Conservation (phyloP, 30 jellyfish, hydroid and myxozoan species). For the Aurelia aurita region DNA sequence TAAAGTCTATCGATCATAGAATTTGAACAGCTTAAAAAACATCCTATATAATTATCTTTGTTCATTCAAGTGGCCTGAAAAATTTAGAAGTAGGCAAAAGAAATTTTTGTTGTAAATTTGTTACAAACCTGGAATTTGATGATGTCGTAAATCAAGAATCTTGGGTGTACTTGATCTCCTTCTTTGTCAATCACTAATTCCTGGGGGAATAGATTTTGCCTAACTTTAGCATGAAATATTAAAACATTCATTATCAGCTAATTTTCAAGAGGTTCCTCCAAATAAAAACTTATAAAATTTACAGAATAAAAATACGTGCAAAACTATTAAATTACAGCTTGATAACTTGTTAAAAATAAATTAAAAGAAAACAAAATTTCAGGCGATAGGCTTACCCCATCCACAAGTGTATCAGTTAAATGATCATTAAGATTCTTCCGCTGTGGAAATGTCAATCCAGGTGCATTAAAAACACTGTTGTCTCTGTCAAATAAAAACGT, state of each 20-base stretch:
- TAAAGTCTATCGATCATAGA: too few species aligned
- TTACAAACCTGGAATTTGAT: constrained; percentile 79
- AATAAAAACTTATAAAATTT: too few species aligned
- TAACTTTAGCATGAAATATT: background rate
- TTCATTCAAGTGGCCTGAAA: too few species aligned
- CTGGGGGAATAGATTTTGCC: constrained; percentile 9
- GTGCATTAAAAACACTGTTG: constrained; percentile 80
- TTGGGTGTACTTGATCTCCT: constrained; percentile 77
- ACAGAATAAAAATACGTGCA: too few species aligned
- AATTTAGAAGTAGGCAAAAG: too few species aligned
- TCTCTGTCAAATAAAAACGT: constrained; percentile 85
- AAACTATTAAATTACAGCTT: too few species aligned
- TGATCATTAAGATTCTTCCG: constrained; percentile 85
- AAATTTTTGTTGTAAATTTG: background rate
- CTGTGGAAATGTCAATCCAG: constrained; percentile 79
- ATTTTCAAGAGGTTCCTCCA: too few species aligned
- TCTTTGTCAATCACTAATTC: constrained; percentile 95
- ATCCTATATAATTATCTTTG: too few species aligned
- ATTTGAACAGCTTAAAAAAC: too few species aligned
- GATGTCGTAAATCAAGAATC: constrained; percentile 88
- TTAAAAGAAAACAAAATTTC: background rate
- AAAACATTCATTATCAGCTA: background rate
- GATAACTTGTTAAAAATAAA: too few species aligned
- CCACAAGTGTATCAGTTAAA: constrained; percentile 80
- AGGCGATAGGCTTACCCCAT: constrained; percentile 68